Conservation (phyloP, 2,113 vertebrate genomes). For the Elephas maximus region DNA sequence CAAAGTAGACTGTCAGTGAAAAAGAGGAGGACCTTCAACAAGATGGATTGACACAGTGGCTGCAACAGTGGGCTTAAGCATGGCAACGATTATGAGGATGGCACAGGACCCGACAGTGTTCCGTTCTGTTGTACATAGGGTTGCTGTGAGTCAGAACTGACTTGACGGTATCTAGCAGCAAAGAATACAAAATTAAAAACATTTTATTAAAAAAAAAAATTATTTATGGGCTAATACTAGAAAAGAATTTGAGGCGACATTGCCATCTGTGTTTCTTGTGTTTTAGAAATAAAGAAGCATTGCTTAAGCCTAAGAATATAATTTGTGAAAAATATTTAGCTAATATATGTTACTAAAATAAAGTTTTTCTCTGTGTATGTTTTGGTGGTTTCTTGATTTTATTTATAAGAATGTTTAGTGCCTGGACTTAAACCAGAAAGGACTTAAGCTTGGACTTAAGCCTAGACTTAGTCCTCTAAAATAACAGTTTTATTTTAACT, state of each 20-base stretch:
- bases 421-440: background rate
- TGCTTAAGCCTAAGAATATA: slow-evolving; percentile 15
- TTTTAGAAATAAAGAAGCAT: slow-evolving; percentile 51
- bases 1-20: too few relatives aligned
- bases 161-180: too few relatives aligned
- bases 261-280: slow-evolving; percentile 23
- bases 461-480: slow-evolving; percentile 52
- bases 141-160: too few relatives aligned
- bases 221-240: slow-evolving; percentile 43
- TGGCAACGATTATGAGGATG: too few relatives aligned
- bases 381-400: slow-evolving; percentile 67
- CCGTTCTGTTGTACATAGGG: too few relatives aligned
- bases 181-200: background rate
- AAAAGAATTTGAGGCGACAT: slow-evolving; percentile 36
- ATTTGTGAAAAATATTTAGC: slow-evolving; percentile 50
- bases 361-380: slow-evolving; percentile 9
- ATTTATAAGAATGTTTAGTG: slow-evolving; percentile 66
- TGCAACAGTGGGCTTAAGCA: too few relatives aligned
- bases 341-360: slow-evolving; percentile 60
- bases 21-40: too few relatives aligned
- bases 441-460: background rate
- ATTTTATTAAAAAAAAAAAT: slow-evolving; percentile 5
- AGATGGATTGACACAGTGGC: too few relatives aligned
- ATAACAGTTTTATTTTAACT: slow-evolving; percentile 72
- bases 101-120: too few relatives aligned